phyloP scores from a whole-genome alignment of 2,113 vertebrate species.

The Glaucidium brasilianum region DNA sequence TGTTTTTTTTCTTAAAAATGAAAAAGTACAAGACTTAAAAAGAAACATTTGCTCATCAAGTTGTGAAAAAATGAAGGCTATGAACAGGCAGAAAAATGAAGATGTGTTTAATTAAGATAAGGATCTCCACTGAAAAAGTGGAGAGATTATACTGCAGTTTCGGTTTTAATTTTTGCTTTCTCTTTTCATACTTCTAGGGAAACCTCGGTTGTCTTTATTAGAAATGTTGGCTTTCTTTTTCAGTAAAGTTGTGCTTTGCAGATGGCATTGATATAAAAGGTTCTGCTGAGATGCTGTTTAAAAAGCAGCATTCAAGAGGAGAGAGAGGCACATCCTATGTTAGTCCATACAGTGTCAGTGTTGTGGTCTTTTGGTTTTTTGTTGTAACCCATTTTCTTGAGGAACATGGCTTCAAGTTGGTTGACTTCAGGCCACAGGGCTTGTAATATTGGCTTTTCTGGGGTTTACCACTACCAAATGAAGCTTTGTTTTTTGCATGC shows the following conservation, averaged over 20 bases:
- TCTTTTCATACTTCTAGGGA: neutral
- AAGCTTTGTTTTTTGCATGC: neutral
- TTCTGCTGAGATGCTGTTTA: neutral
- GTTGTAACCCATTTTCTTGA: neutral
- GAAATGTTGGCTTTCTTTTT: neutral
- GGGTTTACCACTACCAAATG: neutral
- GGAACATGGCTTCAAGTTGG: neutral
- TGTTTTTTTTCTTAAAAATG: neutral
- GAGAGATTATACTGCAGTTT: neutral
- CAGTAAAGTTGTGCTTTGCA: neutral
- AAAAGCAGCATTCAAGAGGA: neutral
- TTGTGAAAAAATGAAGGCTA: neutral
- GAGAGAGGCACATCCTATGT: neutral
- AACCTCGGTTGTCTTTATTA: neutral
- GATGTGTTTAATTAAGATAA: neutral
- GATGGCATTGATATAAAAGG: neutral
- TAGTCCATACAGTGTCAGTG: no score
- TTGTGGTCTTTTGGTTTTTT: neutral
- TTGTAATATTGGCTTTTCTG: neutral
- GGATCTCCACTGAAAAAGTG: neutral
- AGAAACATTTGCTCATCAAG: neutral
- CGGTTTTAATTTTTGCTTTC: neutral
- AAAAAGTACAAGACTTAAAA: neutral
- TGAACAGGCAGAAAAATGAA: neutral
- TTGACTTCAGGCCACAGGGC: neutral